phyloP scores from a whole-genome alignment of 2,113 vertebrate species.

The Amphilophus citrinellus region DNA sequence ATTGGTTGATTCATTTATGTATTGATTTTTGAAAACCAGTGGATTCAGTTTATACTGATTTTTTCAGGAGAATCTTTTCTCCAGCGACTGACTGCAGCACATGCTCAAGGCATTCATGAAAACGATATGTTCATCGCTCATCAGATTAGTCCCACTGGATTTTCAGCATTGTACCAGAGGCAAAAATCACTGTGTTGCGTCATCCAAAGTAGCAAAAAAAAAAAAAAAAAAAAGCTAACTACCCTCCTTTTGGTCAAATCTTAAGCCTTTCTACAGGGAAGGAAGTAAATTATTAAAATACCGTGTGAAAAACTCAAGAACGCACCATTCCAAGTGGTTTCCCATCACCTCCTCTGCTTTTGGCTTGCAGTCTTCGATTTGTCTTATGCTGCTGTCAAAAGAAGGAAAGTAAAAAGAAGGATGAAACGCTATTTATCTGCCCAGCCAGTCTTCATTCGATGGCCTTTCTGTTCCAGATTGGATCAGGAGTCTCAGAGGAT shows the following conservation, averaged over 20 bases:
- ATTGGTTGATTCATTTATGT: neutral
- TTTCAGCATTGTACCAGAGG: constrained; percentile 28
- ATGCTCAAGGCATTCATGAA: neutral
- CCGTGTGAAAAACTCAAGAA: constrained; percentile 29
- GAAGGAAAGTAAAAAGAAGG: constrained; percentile 13
- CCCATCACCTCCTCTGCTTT: constrained; percentile 28
- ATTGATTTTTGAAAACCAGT: neutral
- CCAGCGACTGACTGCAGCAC: neutral
- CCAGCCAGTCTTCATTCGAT: constrained; percentile 13
- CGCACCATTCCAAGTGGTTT: constrained; percentile 15
- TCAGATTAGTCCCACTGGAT: constrained; percentile 11
- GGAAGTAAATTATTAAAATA: constrained; percentile 57
- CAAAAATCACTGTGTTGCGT: constrained; percentile 47
- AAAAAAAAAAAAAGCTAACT: constrained; percentile 34
- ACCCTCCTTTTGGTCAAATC: constrained; percentile 28
- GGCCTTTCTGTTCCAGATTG: constrained; percentile 26
- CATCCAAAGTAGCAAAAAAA: constrained; percentile 44
- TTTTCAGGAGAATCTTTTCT: neutral
- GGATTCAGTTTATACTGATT: neutral
- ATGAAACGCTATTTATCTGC: constrained; percentile 29
- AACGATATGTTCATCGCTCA: constrained; percentile 9
- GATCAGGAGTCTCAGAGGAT: constrained; percentile 14
- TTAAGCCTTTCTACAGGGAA: constrained; percentile 9
- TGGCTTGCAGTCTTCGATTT: constrained; percentile 17
- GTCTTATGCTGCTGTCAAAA: constrained; percentile 38